Base-by-base conservation (phyloP, 2,888 invertebrate genomes). In the Drosophila bunnanda region DNA sequence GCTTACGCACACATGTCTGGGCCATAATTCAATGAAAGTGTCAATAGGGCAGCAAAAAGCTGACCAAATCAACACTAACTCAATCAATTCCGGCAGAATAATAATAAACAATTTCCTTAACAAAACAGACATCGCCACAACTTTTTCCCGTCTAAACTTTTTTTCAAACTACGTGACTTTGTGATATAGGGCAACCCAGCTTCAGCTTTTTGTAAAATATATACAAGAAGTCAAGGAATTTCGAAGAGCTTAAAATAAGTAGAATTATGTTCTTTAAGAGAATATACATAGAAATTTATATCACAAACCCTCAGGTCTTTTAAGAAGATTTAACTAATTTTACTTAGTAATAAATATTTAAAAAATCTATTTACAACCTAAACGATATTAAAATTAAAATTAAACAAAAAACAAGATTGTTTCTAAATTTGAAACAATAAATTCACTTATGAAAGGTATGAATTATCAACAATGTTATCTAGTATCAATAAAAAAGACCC, bases 21-120 rank as follows among this genome's bases (percentile, higher is more conserved):
- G 46, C 80, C 75, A 88, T 88, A 86, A 88, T 86, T 88, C 81
- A 88, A 83, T 83, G 79, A 86, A 81, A 77, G 81, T 80, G 80
- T 83, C 89, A 88, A 88, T 81, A 78, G 67, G 60, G 39, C 59
- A 34, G 50, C 28, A 60, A 65, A 56, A 50, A 59, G 53, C 77
- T 38, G 56, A 60, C 68, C 59, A 61, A 57, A 69, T 66, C 78
- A 75, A 58, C 52, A 50, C 74, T 53, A 86, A 78, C 88, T 83
- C 88, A 83, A 83, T 83, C 84, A 86, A 86, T 78, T 80, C 52
- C 61, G 67, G 74, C 84, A 62, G 80, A 84, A 62, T 68, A 84
- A 86, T 73, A 86, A 86, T 71, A 82, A 88, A 81, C 77, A 75
- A 75, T 87, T 80, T 80, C 43, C 50, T 25, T 57, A 72, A 41